Base-by-base conservation (phyloP, 2,888 invertebrate genomes). In the Heliconius erato region DNA sequence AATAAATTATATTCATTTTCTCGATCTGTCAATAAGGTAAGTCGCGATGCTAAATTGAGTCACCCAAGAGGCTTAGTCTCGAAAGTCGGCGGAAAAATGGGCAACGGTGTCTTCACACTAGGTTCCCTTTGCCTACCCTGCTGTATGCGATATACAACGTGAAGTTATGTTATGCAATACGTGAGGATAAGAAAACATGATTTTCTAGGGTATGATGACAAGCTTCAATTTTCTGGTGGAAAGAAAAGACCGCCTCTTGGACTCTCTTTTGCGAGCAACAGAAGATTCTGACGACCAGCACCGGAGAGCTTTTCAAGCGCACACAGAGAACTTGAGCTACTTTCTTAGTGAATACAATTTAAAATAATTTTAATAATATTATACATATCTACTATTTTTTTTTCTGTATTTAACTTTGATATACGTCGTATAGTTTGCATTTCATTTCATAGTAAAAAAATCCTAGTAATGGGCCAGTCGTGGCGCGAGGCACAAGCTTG, bases 271-370 rank as follows among this genome's bases (percentile, higher is more conserved):
- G 87, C 94, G 93, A 32, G 97, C 98, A 84, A 94, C 98, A 19
- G 97, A 97, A 44, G 96, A 97, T 86, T 97, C 98, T 0, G 98
- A 98, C 89, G 96, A 97, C 44, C 97, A 98, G 91, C 98, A 98
- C 88, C 96, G 97, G 0, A 96, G 97, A 74, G 96, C 97, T 79
- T 97, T 98, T 87, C 97, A 98, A 85, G 96, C 97, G 0, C 98
- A 98, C 88, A 97, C 97, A 71, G 97, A 97, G 86, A 97, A 96
- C 78, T 96, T 98, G 79, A 97, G 97, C 87, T 96, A 97, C 89
- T 97, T 98, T 86, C 96, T 98, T 79, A 96, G 98, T 98, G 94
- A 91, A 91, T 89, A 63, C n/a, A 78, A 71, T 59, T 63, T 63
- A 63, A 63, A 63, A 63, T 3, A 63, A 9, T 63, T 63, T 63